Percentiles rank a stretch among this genome's conserved stretches.
Evolutionary conservation across 2,797 vertebrate species (phyloP).

Genomic region (Alauda arvensis): DNA sequence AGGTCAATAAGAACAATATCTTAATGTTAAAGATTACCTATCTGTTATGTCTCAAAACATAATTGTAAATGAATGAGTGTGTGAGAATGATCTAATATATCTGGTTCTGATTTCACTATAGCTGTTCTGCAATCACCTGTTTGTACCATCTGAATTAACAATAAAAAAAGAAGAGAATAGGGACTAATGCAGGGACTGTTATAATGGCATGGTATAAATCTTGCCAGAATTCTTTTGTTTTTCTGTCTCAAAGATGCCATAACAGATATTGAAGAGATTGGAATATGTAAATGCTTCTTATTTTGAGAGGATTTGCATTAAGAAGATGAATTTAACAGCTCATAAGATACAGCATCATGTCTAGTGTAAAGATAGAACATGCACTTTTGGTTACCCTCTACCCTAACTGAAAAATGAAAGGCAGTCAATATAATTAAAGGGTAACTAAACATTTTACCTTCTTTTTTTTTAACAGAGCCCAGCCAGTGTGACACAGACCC

Average conservation of each 20-base stretch:
- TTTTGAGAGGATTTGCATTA: background rate
- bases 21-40: background rate
- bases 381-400: background rate
- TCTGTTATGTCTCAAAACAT: background rate
- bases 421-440: background rate
- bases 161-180: background rate
- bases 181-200: background rate
- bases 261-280: background rate
- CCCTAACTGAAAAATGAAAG: background rate
- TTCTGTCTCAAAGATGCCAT: background rate
- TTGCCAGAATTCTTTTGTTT: background rate
- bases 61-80: background rate
- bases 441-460: background rate
- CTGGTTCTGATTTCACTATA: background rate
- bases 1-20: background rate
- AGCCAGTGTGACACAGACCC: background rate
- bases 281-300: background rate
- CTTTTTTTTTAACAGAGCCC: background rate
- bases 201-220: background rate
- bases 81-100: background rate
- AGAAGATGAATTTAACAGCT: background rate
- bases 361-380: background rate
- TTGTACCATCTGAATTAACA: background rate
- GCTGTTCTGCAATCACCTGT: background rate
- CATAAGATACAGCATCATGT: background rate